Conservation (phyloP, 2,113 vertebrate species). For the Hucho hucho region DNA sequence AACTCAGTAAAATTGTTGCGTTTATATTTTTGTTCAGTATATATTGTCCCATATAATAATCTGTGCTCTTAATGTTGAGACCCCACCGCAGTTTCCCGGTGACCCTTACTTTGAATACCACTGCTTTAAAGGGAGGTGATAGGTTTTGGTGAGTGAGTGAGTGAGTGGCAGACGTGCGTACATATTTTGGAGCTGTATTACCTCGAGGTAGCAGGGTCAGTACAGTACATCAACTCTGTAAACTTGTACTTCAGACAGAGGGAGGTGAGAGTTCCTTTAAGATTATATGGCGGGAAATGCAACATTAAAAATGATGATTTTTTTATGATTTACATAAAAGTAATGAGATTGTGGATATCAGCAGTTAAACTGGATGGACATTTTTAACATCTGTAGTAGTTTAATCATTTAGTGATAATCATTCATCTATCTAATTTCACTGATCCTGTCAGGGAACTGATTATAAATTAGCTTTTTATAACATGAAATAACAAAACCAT, state of each 20-base stretch:
- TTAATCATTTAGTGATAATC: background rate
- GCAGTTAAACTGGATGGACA: background rate
- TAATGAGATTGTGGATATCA: slow-evolving; percentile 2
- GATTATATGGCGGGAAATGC: slow-evolving; percentile 4
- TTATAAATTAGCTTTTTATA: background rate
- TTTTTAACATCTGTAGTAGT: background rate
- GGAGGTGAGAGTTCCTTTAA: background rate
- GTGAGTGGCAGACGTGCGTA: slow-evolving; percentile 19
- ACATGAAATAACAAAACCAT: background rate
- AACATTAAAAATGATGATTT: background rate
- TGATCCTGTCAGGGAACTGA: too few species aligned
- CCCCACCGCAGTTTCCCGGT: too few species aligned
- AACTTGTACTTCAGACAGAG: background rate
- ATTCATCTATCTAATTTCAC: background rate
- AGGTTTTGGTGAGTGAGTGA: slow-evolving; percentile 39
- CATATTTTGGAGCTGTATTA: slow-evolving; percentile 30
- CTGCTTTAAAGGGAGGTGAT: slow-evolving; percentile 51
- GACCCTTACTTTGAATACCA: too few species aligned
- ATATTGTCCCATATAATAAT: too few species aligned
- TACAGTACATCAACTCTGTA: background rate
- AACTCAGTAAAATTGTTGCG: too few species aligned
- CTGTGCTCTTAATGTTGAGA: too few species aligned
- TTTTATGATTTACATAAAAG: background rate
- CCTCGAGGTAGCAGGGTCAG: slow-evolving; percentile 41
- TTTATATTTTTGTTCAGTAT: too few species aligned